Evolutionary conservation across 1,140 invertebrate genomes (phyloP).

Genomic region (Drosophila auraria): DNA sequence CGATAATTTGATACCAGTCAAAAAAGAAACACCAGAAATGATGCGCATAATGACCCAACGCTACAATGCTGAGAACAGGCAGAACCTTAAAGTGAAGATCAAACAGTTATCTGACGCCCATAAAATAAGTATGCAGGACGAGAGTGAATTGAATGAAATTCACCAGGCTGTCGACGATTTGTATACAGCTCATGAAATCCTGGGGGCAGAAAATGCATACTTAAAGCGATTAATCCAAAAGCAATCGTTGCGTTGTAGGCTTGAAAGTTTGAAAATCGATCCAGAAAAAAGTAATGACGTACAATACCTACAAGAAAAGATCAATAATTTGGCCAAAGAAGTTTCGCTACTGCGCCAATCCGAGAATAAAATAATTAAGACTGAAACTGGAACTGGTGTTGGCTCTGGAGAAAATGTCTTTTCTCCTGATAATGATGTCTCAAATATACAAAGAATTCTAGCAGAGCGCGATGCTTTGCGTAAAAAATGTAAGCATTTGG

Average conservation of each 20-base stretch:
- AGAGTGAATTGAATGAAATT: slow-evolving; percentile 1
- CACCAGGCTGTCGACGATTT: slow-evolving; percentile 1
- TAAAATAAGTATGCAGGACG: slow-evolving; percentile 2
- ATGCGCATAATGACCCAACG: not conserved
- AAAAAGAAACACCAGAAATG: not conserved
- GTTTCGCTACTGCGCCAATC: slow-evolving; percentile 50
- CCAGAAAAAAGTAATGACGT: slow-evolving; percentile 61
- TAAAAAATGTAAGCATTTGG: slow-evolving; percentile 44
- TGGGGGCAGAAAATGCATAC: slow-evolving; percentile 53
- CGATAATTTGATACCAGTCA: not conserved
- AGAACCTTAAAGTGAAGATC: not conserved
- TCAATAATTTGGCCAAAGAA: slow-evolving; percentile 61
- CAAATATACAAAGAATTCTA: slow-evolving; percentile 55
- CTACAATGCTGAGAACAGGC: not conserved
- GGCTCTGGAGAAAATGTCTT: not conserved
- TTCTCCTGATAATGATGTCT: slow-evolving; percentile 35
- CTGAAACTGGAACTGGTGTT: not conserved
- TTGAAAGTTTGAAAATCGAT: slow-evolving; percentile 4
- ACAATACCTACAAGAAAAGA: slow-evolving; percentile 62
- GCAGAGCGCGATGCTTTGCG: slow-evolving; percentile 64
- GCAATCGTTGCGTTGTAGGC: slow-evolving; percentile 19
- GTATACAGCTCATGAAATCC: not conserved
- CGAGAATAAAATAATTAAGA: slow-evolving; percentile 38
- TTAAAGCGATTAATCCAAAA: slow-evolving; percentile 68
- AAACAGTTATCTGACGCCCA: not conserved